Evolutionary conservation across 2,888 invertebrate species (phyloP), one percentile per base, ranked within the genome.

Genomic region (Andricus curvator): DNA sequence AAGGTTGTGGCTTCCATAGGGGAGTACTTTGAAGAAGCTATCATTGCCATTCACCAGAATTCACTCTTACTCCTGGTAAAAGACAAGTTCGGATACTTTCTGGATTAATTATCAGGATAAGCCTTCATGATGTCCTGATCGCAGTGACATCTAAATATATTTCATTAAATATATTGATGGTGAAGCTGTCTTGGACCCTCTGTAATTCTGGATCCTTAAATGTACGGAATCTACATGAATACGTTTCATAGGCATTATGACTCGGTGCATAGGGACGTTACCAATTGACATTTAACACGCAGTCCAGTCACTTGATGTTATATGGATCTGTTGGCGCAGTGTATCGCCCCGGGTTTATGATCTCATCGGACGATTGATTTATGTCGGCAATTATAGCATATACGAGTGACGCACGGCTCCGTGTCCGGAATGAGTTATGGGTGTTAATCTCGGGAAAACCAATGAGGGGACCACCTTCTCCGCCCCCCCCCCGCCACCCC

Each of bases 301-400:
- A 88, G 88, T 87, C 87, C 85, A 86, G 89, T 84, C 89, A 87
- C 88, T 89, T 87, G 87, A 87, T 87, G 88, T 89, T 91, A 88
- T 89, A 89, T 88, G 88, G 88, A 87, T 88, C 88, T 88, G 90
- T 87, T 90, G 88, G 89, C 88, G 88, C 87, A 86, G 88, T 90
- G 90, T 91, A 92, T 92, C 90, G 91, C 89, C 88, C 88, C 88
- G 90, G 90, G 92, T 92, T 92, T 92, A 92, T 92, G 92, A 92
- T 92, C 92, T 92, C 92, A 92, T 92, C 91, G 90, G 89, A 80
- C 92, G 91, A 92, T 92, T 92, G 92, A 92, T 92, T 92, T 92
- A 92, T 92, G 91, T 89, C 91, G 90, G 91, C 92, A 92, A 92
- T 92, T 92, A 92, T 91, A 89, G 90, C 91, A 88, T 88, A 88